Evolutionary conservation across 2,888 invertebrate genomes (phyloP), one percentile per base, ranked within the genome.

Genomic region (Drosophila limbata): DNA sequence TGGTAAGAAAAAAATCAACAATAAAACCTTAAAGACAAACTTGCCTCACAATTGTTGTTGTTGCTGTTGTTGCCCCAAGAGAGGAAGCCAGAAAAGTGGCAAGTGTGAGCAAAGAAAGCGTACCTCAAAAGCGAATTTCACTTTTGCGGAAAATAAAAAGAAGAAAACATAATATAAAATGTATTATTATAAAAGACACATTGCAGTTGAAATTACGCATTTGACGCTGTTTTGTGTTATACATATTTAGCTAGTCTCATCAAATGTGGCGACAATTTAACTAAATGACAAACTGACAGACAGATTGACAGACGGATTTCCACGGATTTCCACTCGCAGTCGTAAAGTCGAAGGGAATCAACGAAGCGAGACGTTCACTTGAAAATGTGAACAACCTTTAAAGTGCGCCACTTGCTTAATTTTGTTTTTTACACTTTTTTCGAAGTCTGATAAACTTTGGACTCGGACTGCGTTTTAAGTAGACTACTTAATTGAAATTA

Each of bases 71-170:
- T 55, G 39, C 40, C 13, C 13, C n/a, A 28, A 19, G 42, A 40
- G 73, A 56, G 75, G 88, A 88, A 88, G 88, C 79, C 88, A 68
- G 70, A 77, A 76, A 87, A 89, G 85, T 87, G 66, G 44, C 69
- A 67, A 17, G 45, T 35, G 25, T 35, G 35, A 50, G 66, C 67
- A 77, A 73, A 65, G 71, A 79, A 74, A 83, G 68, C 72, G 66
- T 53, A 52, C 63, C 66, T 77, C 11, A 64, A 51, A 71, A 76
- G 82, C 59, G 53, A 75, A 75, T 90, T 89, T 90, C 90, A 84
- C 89, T 89, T 88, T 90, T 82, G 62, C 47, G 55, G 39, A 48
- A 48, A 33, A 63, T 55, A 48, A 13, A 63, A 48, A 19, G 15
- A 55, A 37, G 0, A 37, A 37, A 10, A 56, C 31, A 31, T 28